phyloP scores from a whole-genome alignment of 2,113 vertebrate genomes.

The Abramis brama region DNA sequence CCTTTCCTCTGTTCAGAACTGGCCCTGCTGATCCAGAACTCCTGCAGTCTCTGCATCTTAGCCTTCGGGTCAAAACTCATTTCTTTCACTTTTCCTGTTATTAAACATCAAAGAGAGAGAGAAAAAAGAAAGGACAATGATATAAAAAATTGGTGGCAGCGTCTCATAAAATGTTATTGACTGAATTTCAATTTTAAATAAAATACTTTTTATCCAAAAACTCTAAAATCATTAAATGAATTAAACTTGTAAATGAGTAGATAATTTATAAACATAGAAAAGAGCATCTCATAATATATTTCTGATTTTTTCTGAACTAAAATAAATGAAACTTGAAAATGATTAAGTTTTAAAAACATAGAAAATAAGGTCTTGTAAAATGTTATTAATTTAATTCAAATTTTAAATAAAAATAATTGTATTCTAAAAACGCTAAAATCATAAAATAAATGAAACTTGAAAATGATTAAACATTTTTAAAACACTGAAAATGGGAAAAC shows the following conservation, averaged over 20 bases:
- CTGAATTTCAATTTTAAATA: neutral
- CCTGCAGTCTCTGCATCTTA: constrained; percentile 91
- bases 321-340: too few relatives aligned
- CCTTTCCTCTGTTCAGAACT: constrained; percentile 94
- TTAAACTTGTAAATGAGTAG: too few relatives aligned
- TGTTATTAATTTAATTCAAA: too few relatives aligned
- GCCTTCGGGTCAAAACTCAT: constrained; percentile 91
- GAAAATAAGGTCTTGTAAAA: too few relatives aligned
- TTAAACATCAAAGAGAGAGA: neutral
- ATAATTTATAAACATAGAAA: too few relatives aligned
- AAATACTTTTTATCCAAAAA: neutral
- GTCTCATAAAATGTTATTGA: neutral
- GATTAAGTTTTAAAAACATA: too few relatives aligned
- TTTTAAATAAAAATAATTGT: too few relatives aligned
- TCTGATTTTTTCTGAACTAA: too few relatives aligned
- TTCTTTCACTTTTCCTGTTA: constrained; percentile 92
- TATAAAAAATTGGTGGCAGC: neutral
- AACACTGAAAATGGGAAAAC: neutral
- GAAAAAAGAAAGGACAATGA: neutral
- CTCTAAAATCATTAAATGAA: too few relatives aligned
- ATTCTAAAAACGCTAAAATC: too few relatives aligned
- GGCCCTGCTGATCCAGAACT: constrained; percentile 96
- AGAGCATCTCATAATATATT: too few relatives aligned
- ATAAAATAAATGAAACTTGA: too few relatives aligned
- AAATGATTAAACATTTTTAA: neutral